phyloP scores from a whole-genome alignment of 1,140 invertebrate species.

The Amphibalanus amphitrite region DNA sequence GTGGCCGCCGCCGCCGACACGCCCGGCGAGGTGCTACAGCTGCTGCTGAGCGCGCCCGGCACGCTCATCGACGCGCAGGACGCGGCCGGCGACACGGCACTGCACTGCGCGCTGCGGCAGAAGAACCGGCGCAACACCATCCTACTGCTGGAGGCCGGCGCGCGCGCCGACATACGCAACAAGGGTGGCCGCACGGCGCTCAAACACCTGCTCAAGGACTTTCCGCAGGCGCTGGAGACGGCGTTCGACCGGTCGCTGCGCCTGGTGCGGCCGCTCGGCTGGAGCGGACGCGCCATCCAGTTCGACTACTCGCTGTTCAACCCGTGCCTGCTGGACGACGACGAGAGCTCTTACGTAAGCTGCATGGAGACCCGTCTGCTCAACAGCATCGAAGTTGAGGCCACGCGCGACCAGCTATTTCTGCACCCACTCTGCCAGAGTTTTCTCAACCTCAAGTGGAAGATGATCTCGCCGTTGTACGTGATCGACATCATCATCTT shows the following conservation, averaged over 20 bases:
- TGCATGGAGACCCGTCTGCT: not conserved
- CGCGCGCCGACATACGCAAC: not conserved
- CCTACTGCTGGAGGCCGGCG: not conserved
- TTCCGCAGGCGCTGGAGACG: not conserved
- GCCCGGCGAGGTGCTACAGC: not conserved
- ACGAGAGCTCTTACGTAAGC: not conserved
- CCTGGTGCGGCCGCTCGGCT: not conserved
- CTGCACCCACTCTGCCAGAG: not conserved
- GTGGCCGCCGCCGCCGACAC: not conserved
- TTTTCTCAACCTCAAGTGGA: not conserved
- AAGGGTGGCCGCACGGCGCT: not conserved
- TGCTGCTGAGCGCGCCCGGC: not conserved
- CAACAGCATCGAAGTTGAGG: not conserved
- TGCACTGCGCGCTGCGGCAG: not conserved
- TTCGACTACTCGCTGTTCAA: not conserved
- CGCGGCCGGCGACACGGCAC: not conserved
- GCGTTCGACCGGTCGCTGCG: not conserved
- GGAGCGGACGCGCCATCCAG: not conserved
- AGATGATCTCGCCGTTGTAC: not conserved
- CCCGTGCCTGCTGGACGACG: not conserved
- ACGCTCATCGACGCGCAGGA: not conserved
- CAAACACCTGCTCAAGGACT: not conserved
- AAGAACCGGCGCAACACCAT: not conserved
- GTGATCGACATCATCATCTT: not conserved
- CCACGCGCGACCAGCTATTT: not conserved